phyloP scores from a whole-genome alignment of 2,113 vertebrate genomes.

The Gasterosteus aculeatus region DNA sequence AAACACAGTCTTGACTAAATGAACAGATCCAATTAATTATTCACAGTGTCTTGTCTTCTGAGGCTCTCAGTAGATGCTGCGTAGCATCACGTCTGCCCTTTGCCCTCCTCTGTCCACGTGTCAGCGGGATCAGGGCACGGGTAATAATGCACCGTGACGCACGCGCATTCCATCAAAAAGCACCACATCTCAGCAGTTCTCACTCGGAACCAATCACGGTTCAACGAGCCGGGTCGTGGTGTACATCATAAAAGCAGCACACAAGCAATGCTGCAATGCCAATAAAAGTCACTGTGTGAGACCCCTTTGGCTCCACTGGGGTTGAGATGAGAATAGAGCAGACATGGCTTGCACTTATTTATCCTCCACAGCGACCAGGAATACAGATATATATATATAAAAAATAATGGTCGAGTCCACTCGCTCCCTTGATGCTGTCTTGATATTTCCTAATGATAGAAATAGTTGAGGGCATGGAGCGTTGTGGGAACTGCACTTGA shows the following conservation, averaged over 20 bases:
- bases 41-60: conserved; percentile 53
- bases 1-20: conserved; percentile 59
- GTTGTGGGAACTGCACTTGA: background rate
- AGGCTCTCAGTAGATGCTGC: conserved; percentile 32
- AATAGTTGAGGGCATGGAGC: conserved; percentile 8
- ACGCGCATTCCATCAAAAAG: conserved; percentile 53
- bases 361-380: background rate
- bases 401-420: conserved; percentile 39
- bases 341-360: background rate
- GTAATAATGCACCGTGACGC: conserved; percentile 15
- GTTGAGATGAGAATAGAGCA: background rate
- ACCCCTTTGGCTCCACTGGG: background rate
- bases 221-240: conserved; percentile 14
- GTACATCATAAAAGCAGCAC: conserved; percentile 27
- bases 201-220: conserved; percentile 5
- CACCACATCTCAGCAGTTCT: conserved; percentile 22
- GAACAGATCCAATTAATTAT: conserved; percentile 71
- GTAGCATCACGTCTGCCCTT: conserved; percentile 38
- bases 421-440: conserved; percentile 2
- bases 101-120: conserved; percentile 47
- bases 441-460: conserved; percentile 15
- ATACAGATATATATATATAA: conserved; percentile 19
- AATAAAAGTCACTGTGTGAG: conserved; percentile 3
- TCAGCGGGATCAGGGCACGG: conserved; percentile 32
- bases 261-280: conserved; percentile 28